These are phyloP conservation scores for Phytoseiulus persimilis DNA, from an alignment of 2,888 invertebrate genomes.

Conservation along the genomic window DNA sequence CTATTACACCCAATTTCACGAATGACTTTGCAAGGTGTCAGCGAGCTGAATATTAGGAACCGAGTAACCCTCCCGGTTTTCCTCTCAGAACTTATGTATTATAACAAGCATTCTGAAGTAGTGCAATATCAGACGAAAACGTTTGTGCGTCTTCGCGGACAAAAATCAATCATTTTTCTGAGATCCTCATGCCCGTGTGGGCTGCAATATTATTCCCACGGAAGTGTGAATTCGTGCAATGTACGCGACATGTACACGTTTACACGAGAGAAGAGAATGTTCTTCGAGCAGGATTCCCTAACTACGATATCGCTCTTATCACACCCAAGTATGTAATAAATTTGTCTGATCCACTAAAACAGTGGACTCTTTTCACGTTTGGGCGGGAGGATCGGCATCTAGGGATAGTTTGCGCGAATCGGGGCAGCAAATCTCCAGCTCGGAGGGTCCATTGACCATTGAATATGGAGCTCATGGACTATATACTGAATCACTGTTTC, in stretches of 20 bases:
- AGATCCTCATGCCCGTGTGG: neutral
- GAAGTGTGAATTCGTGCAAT: neutral
- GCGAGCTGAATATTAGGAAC: neutral
- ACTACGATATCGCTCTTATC: neutral
- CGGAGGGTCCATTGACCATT: too few relatives aligned
- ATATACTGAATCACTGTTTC: neutral
- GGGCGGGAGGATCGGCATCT: too few relatives aligned
- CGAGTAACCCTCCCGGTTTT: neutral
- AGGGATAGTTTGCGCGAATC: too few relatives aligned
- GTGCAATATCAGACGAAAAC: neutral
- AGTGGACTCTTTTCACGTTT: neutral
- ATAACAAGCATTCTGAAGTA: neutral
- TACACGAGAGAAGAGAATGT: neutral
- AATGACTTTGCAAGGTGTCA: neutral
- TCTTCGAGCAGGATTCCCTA: neutral
- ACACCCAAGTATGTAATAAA: neutral
- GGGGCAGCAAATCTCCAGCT: too few relatives aligned
- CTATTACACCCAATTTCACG: neutral
- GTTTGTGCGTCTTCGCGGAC: neutral
- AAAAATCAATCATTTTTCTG: neutral
- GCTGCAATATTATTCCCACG: neutral
- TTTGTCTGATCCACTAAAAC: neutral
- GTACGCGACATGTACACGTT: neutral
- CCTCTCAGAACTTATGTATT: slow-evolving; percentile 5
- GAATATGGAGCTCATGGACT: neutral